Conservation (phyloP, 2,888 invertebrate species). For the Eupithecia subumbrata region DNA sequence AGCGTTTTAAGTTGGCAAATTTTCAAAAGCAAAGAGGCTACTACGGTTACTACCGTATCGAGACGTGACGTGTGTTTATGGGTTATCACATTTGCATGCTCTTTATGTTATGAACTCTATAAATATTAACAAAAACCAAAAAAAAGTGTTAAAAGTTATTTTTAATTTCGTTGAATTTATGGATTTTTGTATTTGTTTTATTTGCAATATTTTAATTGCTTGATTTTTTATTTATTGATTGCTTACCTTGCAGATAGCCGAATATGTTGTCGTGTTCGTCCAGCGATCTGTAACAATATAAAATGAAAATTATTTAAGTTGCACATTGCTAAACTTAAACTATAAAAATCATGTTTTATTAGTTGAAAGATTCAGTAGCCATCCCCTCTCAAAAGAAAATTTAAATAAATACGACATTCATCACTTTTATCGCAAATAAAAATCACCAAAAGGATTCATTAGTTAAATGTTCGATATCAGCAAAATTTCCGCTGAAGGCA, state of each 20-base stretch:
- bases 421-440: neutral
- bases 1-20: too few relatives aligned
- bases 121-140: too few relatives aligned
- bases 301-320: neutral
- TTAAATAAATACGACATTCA: neutral
- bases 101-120: too few relatives aligned
- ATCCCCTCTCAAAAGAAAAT: neutral
- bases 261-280: neutral
- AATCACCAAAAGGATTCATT: constrained; percentile 13
- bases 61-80: too few relatives aligned
- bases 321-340: neutral
- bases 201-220: neutral
- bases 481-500: constrained; percentile 16
- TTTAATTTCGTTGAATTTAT: neutral
- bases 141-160: too few relatives aligned
- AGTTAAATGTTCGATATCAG: constrained; percentile 17
- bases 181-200: neutral
- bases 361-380: neutral
- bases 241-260: neutral
- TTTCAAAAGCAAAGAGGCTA: too few relatives aligned
- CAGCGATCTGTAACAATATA: neutral
- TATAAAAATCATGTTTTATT: neutral
- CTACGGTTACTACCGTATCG: too few relatives aligned
- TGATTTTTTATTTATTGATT: neutral
- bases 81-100: too few relatives aligned